phyloP scores from a whole-genome alignment of 2,113 vertebrate species.

The Ornithorhynchus anatinus region DNA sequence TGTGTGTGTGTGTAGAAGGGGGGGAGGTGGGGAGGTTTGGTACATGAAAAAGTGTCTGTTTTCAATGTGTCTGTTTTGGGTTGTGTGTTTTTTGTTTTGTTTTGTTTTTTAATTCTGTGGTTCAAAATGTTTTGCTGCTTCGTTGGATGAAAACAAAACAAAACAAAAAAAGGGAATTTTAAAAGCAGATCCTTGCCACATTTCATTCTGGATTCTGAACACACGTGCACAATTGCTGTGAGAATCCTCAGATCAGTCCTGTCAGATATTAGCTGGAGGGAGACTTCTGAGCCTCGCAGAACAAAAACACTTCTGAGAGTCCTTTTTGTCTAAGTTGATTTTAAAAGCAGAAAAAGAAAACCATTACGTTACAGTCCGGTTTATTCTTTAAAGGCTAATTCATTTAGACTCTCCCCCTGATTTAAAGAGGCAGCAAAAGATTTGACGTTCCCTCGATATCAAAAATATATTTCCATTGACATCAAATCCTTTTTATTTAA shows the following conservation, averaged over 20 bases:
- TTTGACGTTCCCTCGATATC: background rate
- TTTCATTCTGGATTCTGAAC: conserved; percentile 75
- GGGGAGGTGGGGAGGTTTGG: conserved; percentile 18
- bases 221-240: conserved; percentile 74
- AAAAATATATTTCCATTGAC: conserved; percentile 34
- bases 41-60: conserved; percentile 52
- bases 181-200: conserved; percentile 64
- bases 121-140: conserved; percentile 62
- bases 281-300: conserved; percentile 72
- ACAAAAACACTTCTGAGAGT: conserved; percentile 71
- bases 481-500: background rate
- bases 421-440: background rate
- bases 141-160: conserved; percentile 51
- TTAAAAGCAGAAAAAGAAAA: conserved; percentile 45
- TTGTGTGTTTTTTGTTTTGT: conserved; percentile 50
- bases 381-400: conserved; percentile 26
- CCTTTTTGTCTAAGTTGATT: conserved; percentile 58
- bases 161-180: conserved; percentile 58
- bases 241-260: conserved; percentile 72
- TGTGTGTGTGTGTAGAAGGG: conserved; percentile 32
- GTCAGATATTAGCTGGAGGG: conserved; percentile 77
- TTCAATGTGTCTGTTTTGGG: conserved; percentile 50
- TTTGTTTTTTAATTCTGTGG: conserved; percentile 40
- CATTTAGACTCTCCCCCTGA: conserved; percentile 3
- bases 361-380: conserved; percentile 32